Evolutionary conservation across 2,797 vertebrate genomes (phyloP), one percentile per base, ranked within the genome.

Genomic region (Tapirus indicus): DNA sequence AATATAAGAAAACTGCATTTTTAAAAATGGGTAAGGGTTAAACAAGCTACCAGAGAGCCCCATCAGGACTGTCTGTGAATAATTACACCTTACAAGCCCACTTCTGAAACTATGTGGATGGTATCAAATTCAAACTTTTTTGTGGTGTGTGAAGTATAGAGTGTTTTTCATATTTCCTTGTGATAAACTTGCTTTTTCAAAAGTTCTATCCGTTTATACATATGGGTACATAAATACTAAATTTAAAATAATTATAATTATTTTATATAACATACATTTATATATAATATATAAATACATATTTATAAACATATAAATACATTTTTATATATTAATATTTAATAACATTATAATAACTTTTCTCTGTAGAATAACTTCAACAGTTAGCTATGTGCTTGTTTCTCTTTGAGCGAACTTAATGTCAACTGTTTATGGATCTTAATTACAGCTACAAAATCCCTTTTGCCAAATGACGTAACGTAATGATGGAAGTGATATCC

Each of bases 131-230:
- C 4, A 89, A n/a, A 66, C 12, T n/a, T 56, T 62, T 44, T 5
- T 13, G 12, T 13, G 35, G 35, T 27, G 12, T 10, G 7, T 86
- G 25, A 82, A 87, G 3, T 66, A 60, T n/a, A 52, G 49, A 68
- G 9, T 69, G 12, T 11, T 90, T 91, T 80, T 49, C 14, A 75
- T 7, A 29, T 93, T 75, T 72, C 18, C 13, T 32, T 82, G 58
- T 41, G 7, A 38, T 72, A 82, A 88, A 32, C 25, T 94, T 82
- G 25, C 12, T 86, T 78, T 94, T 90, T 60, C 2, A 97, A 94
- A 18, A 90, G 25, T 25, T 78, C 23, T 47, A 56, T 35, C 6
- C 7, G 72, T 47, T 54, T 47, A 56, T 38, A 66, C 2, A 69
- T 32, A 41, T 32, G 1, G 2, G 62, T 29, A 71, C 0, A n/a